A percentile compares a stretch with the other conserved stretches of the same genome.
phyloP scores from a whole-genome alignment of 2,888 invertebrate genomes.

The Mythimna ferrago region DNA sequence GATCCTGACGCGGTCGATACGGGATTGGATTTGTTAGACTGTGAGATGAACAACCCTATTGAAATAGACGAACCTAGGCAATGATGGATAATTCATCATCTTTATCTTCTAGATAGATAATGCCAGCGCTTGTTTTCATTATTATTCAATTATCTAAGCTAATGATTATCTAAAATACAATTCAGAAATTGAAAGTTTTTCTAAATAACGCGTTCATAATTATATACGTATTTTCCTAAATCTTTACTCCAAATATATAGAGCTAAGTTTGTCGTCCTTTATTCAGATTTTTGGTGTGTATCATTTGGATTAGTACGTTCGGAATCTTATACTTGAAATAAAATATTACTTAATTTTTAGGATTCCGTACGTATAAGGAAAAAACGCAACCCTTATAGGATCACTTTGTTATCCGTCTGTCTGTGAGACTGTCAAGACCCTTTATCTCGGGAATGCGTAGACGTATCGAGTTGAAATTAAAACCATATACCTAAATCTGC shows the following conservation, averaged over 20 bases:
- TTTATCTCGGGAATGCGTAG: too few relatives aligned
- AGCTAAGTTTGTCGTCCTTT: neutral
- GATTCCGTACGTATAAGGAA: too few relatives aligned
- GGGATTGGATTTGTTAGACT: constrained; percentile 19
- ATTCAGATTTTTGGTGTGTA: neutral
- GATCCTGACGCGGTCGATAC: constrained; percentile 15
- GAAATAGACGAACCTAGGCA: neutral
- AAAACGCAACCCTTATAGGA: too few relatives aligned
- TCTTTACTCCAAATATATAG: neutral
- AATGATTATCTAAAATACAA: neutral
- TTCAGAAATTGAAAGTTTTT: neutral
- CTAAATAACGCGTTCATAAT: too few relatives aligned
- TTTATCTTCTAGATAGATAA: neutral
- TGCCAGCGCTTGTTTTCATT: neutral
- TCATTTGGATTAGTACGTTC: neutral
- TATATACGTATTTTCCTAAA: neutral
- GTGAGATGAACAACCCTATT: neutral
- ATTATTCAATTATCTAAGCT: neutral
- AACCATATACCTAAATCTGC: too few relatives aligned
- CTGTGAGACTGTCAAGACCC: too few relatives aligned
- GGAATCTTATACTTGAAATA: neutral
- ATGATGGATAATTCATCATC: neutral
- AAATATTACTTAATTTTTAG: neutral
- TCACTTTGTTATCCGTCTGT: too few relatives aligned
- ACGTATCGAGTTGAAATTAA: too few relatives aligned